Evolutionary conservation across 2,888 invertebrate species (phyloP).

Genomic region (Cylloceria caligata): DNA sequence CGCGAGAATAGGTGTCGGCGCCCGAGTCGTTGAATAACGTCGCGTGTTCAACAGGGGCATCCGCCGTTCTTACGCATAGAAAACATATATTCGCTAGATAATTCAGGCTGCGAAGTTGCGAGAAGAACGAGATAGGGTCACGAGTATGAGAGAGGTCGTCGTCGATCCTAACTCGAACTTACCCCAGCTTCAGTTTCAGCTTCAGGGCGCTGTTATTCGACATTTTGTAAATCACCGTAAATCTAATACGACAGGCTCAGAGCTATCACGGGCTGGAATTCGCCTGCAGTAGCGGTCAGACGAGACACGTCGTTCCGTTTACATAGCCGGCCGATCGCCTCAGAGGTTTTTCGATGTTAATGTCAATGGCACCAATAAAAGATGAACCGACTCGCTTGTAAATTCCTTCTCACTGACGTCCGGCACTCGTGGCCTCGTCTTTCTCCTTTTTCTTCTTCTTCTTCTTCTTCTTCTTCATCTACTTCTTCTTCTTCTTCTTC

Average conservation of each 20-base stretch:
- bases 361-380: constrained; percentile 37
- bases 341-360: constrained; percentile 32
- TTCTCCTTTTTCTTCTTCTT: constrained; percentile 36
- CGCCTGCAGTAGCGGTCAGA: not conserved
- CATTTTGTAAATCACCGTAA: constrained; percentile 20
- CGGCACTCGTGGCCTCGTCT: constrained; percentile 55
- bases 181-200: not conserved
- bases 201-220: not conserved
- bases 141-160: not conserved
- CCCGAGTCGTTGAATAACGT: constrained; percentile 76
- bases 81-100: constrained; percentile 23
- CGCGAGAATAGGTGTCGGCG: constrained; percentile 70
- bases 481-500: constrained; percentile 26
- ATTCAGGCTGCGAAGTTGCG: not conserved
- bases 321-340: constrained; percentile 31
- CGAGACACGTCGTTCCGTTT: constrained; percentile 49
- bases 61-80: constrained; percentile 49
- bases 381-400: constrained; percentile 43
- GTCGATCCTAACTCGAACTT: not conserved
- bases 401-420: constrained; percentile 56
- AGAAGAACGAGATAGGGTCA: not conserved
- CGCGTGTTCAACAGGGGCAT: constrained; percentile 72
- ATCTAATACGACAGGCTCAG: constrained; percentile 10
- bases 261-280: not conserved
- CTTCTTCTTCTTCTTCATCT: constrained; percentile 19